These are phyloP conservation scores for Barbus barbus DNA, from an alignment of 2,113 vertebrate genomes.

Conservation along the genomic window DNA sequence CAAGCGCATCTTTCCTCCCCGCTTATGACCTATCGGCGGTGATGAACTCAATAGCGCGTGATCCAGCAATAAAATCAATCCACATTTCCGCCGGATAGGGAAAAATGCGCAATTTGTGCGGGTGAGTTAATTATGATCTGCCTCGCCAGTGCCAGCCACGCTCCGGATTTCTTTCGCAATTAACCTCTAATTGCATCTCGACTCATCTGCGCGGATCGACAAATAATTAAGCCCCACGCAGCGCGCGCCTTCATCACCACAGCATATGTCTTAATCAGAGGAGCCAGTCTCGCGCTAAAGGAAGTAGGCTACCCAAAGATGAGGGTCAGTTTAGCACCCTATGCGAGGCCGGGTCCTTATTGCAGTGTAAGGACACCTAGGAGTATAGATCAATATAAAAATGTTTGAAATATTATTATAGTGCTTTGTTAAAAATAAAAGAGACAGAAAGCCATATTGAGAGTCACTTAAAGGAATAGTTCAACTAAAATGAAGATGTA, in stretches of 20 bases:
- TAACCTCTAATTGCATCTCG: conserved; percentile 71
- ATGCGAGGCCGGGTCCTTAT: not conserved
- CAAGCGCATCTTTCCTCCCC: conserved; percentile 38
- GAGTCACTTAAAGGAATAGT: not conserved
- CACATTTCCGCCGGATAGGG: conserved; percentile 60
- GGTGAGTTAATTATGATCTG: conserved; percentile 68
- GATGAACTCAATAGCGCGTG: conserved; percentile 62
- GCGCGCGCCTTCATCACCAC: conserved; percentile 34
- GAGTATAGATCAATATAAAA: not conserved
- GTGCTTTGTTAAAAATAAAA: not conserved
- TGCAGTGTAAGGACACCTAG: not conserved
- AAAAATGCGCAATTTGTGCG: conserved; percentile 51
- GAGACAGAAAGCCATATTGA: not conserved
- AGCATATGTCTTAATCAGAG: conserved; percentile 47
- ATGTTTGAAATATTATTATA: not conserved
- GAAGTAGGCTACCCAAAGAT: conserved; percentile 14
- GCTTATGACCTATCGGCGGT: conserved; percentile 54
- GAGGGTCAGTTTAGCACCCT: conserved; percentile 19
- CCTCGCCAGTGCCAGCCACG: conserved; percentile 43
- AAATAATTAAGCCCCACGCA: conserved; percentile 66
- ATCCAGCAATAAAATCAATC: conserved; percentile 67
- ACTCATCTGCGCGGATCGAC: conserved; percentile 67
- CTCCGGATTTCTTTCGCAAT: conserved; percentile 69
- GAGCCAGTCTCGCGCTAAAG: conserved; percentile 1
- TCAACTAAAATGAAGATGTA: too few relatives aligned